Base-by-base conservation (phyloP, 2,888 invertebrate species). In the Mycalesis mineus region DNA sequence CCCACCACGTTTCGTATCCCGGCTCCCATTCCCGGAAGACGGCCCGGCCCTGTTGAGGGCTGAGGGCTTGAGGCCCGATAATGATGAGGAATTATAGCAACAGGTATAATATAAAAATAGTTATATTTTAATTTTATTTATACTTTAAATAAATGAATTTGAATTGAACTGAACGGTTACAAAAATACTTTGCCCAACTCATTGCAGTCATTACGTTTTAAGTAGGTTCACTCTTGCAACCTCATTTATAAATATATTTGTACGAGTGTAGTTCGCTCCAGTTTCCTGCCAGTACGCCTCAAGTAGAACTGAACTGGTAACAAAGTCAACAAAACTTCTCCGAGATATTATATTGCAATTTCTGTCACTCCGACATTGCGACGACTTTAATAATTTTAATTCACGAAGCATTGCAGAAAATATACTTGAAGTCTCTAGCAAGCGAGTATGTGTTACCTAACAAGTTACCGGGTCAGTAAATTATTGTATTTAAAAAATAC, bases 271-370 rank as follows among this genome's bases (percentile, higher is more conserved):
- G 39, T 54, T 54, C 41, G 54, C 44, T 49, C 49, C 44, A 58
- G 44, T 54, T 58, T 49, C 49, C 49, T 31, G 49, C 37, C 29
- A 54, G 37, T 54, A 44, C 17, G 29, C 48, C 49, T 53, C 45
- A 58, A 57, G 47, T 37, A 31, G 11, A 44, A 31, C 8, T 39
- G 44, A 58, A 57, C 44, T 49, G 44, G 56, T 45, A 58, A 50
- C 51, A 53, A 53, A 60, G 62, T 60, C 53, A 58, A 55, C 55
- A 53, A 41, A 55, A 53, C 47, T 42, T 49, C 29, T 36, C 45
- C 33, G 22, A 44, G 45, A 58, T 55, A 57, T 57, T 55, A 57
- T 60, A 62, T 59, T 57, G 52, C 48, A 52, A 44, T 45, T 48
- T 51, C 42, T 56, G 52, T 53, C 42, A 31, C 52, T 41, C 44